phyloP scores from a whole-genome alignment of 2,888 invertebrate genomes.

The Drosophila picticornis region DNA sequence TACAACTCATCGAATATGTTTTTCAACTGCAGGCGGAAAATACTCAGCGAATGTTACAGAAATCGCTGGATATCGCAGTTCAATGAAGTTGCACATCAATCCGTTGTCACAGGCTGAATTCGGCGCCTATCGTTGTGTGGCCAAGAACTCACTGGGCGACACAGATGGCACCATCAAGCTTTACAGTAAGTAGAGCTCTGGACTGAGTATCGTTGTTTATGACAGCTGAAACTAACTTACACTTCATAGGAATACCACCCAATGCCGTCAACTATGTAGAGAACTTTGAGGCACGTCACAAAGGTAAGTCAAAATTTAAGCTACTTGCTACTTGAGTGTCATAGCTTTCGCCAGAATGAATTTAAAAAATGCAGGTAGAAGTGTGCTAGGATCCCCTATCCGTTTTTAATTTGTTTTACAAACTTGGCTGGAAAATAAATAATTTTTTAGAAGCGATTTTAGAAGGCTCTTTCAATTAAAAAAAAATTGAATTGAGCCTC shows the following conservation, averaged over 20 bases:
- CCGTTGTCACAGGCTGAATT: constrained; percentile 89
- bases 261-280: constrained; percentile 85
- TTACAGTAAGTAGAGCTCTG: constrained; percentile 89
- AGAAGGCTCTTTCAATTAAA: neutral
- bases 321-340: neutral
- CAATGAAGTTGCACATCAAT: constrained; percentile 90
- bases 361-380: neutral
- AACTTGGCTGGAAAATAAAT: neutral
- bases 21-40: constrained; percentile 87
- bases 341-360: neutral
- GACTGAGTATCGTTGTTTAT: neutral
- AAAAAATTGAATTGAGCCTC: neutral
- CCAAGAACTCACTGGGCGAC: constrained; percentile 93
- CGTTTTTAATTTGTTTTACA: neutral
- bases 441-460: neutral
- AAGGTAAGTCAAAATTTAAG: constrained; percentile 77
- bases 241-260: constrained; percentile 83
- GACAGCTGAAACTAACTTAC: neutral
- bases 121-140: constrained; percentile 92
- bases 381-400: too few relatives aligned
- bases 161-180: constrained; percentile 93
- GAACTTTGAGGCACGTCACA: constrained; percentile 83
- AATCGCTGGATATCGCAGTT: constrained; percentile 91
- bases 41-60: constrained; percentile 89
- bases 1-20: constrained; percentile 9